Base-by-base conservation (phyloP, 1,140 invertebrate genomes). In the Stegodyphus dumicola region DNA sequence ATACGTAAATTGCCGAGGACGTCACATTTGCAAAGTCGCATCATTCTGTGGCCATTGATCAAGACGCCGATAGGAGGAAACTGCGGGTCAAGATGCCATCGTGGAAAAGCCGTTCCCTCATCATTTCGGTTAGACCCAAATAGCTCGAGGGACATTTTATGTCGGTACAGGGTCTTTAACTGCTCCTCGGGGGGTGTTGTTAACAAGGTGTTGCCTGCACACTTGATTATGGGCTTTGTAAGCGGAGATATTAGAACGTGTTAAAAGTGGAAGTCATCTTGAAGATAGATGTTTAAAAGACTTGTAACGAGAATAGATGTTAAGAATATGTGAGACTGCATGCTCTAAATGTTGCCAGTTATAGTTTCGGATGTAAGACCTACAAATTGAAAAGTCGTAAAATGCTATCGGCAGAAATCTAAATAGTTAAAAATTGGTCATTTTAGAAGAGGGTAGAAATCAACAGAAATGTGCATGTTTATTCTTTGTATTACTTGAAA, bases 141-240 rank as follows among this genome's bases (percentile, higher is more conserved):
- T 64, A 51, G 48, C 76, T 67, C 49, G 4, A 17, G 64, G 65
- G 76, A 67, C 76, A 17, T 77, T 66, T 77, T 77, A 77, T 77
- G 64, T 18, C 53, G 48, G 33, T 33, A 33, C 33, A 33, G 33
- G 33, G 33, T 33, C 33, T 33, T 33, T 33, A 33, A 33, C 33
- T 33, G 33, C 33, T 33, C 33, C 33, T 33, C 33, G 7, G 17
- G 49, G 64, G 7, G 48, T 66, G 33, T 52, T 77, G 64, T 67
- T 77, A 64, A 77, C 76, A 77, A 77, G 76, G 76, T 77, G 76
- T 77, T 66, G 76, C 76, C 33, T 4, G 56, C 56, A 60, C 15
- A 9, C 9, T 60, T 60, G 56, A 60, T 15, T 60, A 60, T 60
- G 56, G 9, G 56, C 15, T 60, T 60, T 11, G 15, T 60, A 60